Base-by-base conservation (phyloP, 2,888 invertebrate genomes). In the Lucinisca nassula region DNA sequence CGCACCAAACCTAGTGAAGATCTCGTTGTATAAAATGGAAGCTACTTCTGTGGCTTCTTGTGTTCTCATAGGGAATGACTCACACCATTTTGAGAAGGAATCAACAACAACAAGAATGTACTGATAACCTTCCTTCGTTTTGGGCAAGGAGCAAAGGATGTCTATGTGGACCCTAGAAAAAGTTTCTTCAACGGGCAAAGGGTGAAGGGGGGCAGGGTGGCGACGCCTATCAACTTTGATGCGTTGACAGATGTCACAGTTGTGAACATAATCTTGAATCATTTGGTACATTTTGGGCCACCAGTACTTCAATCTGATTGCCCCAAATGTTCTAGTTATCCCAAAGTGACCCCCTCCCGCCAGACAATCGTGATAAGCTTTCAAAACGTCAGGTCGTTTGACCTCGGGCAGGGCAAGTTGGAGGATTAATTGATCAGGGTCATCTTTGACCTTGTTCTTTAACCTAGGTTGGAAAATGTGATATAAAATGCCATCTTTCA, bases 61-160 rank as follows among this genome's bases (percentile, higher is more conserved):
- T 8, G 85, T 88, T 17, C 45, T 35, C 40, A 91, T 30, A 10
- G 92, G 88, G 84, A 87, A 89, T 3, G 84, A 88, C 35, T 92
- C 92, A 45, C 70, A 38, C 90, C 88, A 92, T 77, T 82, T 77
- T 10, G 88, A 73, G 61, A 88, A 91, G n/a, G 77, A 80, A 49
- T 88, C 91, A 35, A 87, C 88, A n/a, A 91, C 76, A 3, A 90
- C 61, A 2, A 90, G 58, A 0, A 88, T 72, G 49, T 88, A 85
- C 61, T 80, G 79, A 30, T 70, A 82, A n/a, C 86, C 87, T 35
- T 89, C 77, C 37, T 84, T 84, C 10, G 84, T 86, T 38, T 77
- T 83, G n/a, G 90, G 58, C 0, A 90, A 38, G 4, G 82, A 73
- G 14, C 90, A 84, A 12, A 90, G 75, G 24, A 90, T 87, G 38